Conservation (phyloP, 2,888 invertebrate species). For the Eueremaeus valkanovi region DNA sequence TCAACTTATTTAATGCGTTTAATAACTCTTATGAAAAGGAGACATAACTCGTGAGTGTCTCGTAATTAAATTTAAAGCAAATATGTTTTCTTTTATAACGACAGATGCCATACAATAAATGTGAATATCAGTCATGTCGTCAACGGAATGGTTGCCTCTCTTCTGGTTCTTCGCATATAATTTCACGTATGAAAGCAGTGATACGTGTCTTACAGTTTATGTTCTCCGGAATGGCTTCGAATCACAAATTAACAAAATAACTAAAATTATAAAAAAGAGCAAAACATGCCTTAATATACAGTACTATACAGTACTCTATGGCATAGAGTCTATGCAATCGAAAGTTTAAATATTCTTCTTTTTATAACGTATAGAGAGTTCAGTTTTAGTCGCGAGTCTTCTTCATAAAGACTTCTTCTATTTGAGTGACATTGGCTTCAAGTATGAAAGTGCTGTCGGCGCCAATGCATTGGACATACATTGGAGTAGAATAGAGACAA, state of each 20-base stretch:
- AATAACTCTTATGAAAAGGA: background rate
- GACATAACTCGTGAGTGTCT: background rate
- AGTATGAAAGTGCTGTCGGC: background rate
- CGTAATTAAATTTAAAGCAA: background rate
- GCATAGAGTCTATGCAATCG: too few species aligned
- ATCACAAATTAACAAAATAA: background rate
- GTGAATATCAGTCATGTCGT: slow-evolving; percentile 5
- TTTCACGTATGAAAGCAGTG: background rate
- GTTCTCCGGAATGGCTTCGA: background rate
- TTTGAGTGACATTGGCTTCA: background rate
- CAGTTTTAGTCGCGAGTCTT: too few species aligned
- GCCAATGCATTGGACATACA: slow-evolving; percentile 17
- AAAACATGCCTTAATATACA: background rate
- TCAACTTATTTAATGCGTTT: slow-evolving; percentile 2
- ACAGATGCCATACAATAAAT: too few species aligned
- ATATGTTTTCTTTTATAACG: background rate
- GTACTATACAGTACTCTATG: background rate
- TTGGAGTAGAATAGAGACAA: background rate
- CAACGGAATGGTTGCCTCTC: background rate
- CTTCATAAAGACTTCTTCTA: background rate
- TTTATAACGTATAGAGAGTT: too few species aligned
- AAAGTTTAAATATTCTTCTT: too few species aligned
- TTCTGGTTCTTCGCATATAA: background rate
- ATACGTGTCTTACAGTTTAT: slow-evolving; percentile 1
- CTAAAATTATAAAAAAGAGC: too few species aligned